phyloP scores from a whole-genome alignment of 2,797 vertebrate species.

The Nannoperca obscura region DNA sequence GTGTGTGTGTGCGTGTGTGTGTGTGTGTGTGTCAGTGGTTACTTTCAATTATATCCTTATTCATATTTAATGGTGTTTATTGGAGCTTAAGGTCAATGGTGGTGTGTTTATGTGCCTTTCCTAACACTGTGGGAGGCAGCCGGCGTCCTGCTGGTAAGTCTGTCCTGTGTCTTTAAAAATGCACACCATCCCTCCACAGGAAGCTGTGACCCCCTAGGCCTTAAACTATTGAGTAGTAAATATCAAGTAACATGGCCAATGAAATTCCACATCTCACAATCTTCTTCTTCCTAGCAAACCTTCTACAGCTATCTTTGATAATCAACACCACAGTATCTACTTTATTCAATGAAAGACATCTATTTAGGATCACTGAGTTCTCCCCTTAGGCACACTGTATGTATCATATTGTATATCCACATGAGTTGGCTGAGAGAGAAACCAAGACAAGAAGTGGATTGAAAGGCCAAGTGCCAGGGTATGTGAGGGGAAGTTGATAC shows the following conservation, averaged over 20 bases:
- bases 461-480: constrained; percentile 12
- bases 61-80: constrained; percentile 91
- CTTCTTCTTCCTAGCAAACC: constrained; percentile 35
- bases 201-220: constrained; percentile 73
- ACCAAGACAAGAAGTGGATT: constrained; percentile 31
- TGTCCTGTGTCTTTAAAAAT: constrained; percentile 86
- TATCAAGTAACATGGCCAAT: constrained; percentile 81
- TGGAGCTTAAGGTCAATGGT: constrained; percentile 84
- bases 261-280: constrained; percentile 56
- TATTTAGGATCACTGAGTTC: constrained; percentile 19
- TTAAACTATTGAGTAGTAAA: constrained; percentile 87
- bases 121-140: constrained; percentile 69
- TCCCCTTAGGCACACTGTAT: neutral
- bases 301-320: constrained; percentile 39
- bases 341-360: constrained; percentile 40
- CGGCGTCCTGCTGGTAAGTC: constrained; percentile 81
- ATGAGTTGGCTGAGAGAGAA: constrained; percentile 10
- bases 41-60: constrained; percentile 89
- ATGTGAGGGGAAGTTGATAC: constrained; percentile 25
- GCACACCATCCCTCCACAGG: constrained; percentile 76
- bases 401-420: constrained; percentile 22
- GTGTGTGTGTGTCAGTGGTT: constrained; percentile 73
- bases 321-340: constrained; percentile 21
- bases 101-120: constrained; percentile 81
- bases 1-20: constrained; percentile 29